A percentile compares a stretch with the other conserved stretches of the same genome.
Evolutionary conservation across 2,888 invertebrate species (phyloP).

Genomic region (Geotrupes spiniger): DNA sequence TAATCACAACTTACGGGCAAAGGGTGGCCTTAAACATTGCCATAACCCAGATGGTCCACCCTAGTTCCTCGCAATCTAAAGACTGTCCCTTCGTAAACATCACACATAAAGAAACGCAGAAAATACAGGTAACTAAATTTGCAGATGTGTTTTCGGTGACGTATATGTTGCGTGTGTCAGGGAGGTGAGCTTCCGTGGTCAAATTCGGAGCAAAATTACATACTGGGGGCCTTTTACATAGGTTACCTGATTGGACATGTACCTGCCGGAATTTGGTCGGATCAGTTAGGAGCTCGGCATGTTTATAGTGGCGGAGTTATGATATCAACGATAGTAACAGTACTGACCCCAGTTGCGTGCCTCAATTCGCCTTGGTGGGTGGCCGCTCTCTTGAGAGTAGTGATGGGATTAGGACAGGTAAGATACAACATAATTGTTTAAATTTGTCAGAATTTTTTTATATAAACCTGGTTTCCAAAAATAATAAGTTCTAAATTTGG

Average conservation of each 20-base stretch:
- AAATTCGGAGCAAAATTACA: conserved; percentile 8
- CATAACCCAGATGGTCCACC: conserved; percentile 13
- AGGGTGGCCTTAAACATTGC: conserved; percentile 14
- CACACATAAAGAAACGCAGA: not conserved
- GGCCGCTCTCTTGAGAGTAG: conserved; percentile 10
- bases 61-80: not conserved
- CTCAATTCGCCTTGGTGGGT: conserved; percentile 7
- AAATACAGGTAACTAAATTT: conserved; percentile 3
- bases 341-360: conserved; percentile 13
- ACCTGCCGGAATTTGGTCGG: conserved; percentile 19
- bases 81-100: conserved; percentile 4
- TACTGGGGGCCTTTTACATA: conserved; percentile 19
- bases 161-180: conserved; percentile 1
- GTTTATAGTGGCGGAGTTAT: conserved; percentile 14
- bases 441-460: too few species aligned
- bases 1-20: conserved; percentile 18
- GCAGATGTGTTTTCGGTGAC: too few species aligned
- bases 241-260: conserved; percentile 21
- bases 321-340: conserved; percentile 14
- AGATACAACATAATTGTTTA: not conserved
- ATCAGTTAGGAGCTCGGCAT: conserved; percentile 18
- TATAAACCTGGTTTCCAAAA: too few species aligned
- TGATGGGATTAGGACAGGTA: conserved; percentile 22
- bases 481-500: too few species aligned
- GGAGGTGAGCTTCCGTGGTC: conserved; percentile 17